Evolutionary conservation across 2,113 vertebrate species (phyloP).

Genomic region (Arenaria interpres): DNA sequence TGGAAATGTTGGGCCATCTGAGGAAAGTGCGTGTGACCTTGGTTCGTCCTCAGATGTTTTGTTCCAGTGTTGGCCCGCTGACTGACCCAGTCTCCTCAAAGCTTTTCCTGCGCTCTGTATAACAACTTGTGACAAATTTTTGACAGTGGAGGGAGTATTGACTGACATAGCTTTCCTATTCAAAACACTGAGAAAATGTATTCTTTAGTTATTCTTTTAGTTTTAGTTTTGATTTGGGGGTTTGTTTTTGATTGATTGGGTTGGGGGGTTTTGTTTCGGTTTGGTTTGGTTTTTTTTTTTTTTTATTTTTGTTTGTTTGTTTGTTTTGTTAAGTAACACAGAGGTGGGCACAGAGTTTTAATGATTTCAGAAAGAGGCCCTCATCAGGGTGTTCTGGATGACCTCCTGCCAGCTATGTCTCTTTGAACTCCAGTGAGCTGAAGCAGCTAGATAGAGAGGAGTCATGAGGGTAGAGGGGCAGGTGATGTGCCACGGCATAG

Average conservation of each 20-base stretch:
- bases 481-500: not conserved
- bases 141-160: not conserved
- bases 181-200: not conserved
- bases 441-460: not conserved
- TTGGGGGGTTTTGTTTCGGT: not conserved
- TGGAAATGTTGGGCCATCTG: not conserved
- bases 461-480: not conserved
- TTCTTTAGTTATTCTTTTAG: too few relatives aligned
- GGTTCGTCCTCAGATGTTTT: not conserved
- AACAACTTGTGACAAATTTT: not conserved
- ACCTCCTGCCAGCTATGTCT: not conserved
- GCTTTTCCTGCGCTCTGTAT: not conserved
- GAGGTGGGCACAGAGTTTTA: not conserved
- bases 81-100: not conserved
- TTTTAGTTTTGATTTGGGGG: not conserved
- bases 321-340: not conserved
- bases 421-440: conserved; percentile 41
- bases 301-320: not conserved
- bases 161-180: not conserved
- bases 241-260: not conserved
- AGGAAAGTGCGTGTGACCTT: not conserved
- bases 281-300: too few relatives aligned
- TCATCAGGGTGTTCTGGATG: not conserved
- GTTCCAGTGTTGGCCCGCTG: not conserved
- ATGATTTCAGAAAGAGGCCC: not conserved